phyloP scores from a whole-genome alignment of 2,888 invertebrate species.

The Mythimna ferrago region DNA sequence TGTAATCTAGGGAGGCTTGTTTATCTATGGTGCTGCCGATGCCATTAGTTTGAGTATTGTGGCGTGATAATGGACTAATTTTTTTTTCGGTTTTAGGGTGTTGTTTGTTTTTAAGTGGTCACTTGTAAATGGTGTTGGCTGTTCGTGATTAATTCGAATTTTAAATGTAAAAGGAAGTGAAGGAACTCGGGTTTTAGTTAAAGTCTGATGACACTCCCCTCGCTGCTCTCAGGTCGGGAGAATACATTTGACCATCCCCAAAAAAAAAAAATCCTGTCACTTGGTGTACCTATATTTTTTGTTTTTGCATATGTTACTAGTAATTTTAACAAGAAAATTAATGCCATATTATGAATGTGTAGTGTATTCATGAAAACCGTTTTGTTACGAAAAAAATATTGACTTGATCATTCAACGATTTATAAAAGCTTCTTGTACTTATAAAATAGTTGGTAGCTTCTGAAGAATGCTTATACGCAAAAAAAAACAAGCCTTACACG shows the following conservation, averaged over 20 bases:
- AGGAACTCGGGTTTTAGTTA: too few species aligned
- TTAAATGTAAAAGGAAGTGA: background rate
- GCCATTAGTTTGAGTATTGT: conserved; percentile 54
- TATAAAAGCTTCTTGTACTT: background rate
- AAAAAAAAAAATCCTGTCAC: too few species aligned
- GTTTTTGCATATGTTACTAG: too few species aligned
- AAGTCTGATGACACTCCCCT: too few species aligned
- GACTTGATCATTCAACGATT: background rate
- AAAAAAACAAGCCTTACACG: background rate
- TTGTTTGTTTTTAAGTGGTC: conserved; percentile 40
- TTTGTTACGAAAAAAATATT: background rate
- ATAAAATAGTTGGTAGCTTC: background rate
- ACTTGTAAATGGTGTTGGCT: conserved; percentile 16
- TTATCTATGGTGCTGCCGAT: conserved; percentile 40
- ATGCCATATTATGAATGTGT: too few species aligned
- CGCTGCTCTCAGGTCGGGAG: too few species aligned
- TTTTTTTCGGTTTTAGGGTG: conserved; percentile 34
- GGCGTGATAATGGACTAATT: conserved; percentile 32
- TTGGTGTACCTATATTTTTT: too few species aligned
- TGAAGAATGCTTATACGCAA: background rate
- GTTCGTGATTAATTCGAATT: background rate
- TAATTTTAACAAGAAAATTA: too few species aligned
- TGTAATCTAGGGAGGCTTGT: conserved; percentile 42
- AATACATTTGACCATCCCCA: too few species aligned
- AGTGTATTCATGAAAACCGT: too few species aligned